Base-by-base conservation (phyloP, 2,113 vertebrate genomes). In the Origma solitaria region DNA sequence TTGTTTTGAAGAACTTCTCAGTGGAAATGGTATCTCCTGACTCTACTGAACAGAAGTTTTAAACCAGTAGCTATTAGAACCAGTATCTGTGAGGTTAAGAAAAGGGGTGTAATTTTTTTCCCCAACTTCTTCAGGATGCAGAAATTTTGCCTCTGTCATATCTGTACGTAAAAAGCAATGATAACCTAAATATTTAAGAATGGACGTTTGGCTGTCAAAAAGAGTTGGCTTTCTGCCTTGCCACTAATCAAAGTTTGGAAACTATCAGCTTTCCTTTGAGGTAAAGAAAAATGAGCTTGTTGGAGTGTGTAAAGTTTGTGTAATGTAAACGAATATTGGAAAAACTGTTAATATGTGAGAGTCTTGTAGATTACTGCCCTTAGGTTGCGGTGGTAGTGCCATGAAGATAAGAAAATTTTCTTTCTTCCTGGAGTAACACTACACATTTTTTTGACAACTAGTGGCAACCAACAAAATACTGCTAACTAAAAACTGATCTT, bases 31-130 rank as follows among this genome's bases (percentile, higher is more conserved):
- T 73, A 33, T 45, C 33, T 88, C 19, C n/a, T 44, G 25, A 44
- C 50, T 75, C 23, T 64, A 3, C 40, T 54, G 53, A 82, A 71
- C 20, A 61, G 25, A 54, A 50, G 4, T 35, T 85, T 69, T 76
- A 68, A 88, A 13, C 35, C 11, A n/a, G 42, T 45, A 69, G n/a
- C 28, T 89, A 7, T 56, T 75, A 38, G 28, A 51, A 71, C 8
- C 13, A 24, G 6, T 62, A 50, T 47, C 51, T 84, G 6, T 27
- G 35, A 72, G 17, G 14, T 47, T 78, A 33, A 80, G 68, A 73
- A 70, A 13, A 21, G 10, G 2, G 1, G 17, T 11, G 5, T 37
- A 33, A 3, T 62, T 61, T 86, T 66, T 62, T 17, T 0, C 1
- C 17, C 7, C 7, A 22, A 2, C 64, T 86, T 77, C 27, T 83